Evolutionary conservation across 2,113 vertebrate genomes (phyloP), one percentile per base, ranked within the genome.

Genomic region (Alectura lathami): DNA sequence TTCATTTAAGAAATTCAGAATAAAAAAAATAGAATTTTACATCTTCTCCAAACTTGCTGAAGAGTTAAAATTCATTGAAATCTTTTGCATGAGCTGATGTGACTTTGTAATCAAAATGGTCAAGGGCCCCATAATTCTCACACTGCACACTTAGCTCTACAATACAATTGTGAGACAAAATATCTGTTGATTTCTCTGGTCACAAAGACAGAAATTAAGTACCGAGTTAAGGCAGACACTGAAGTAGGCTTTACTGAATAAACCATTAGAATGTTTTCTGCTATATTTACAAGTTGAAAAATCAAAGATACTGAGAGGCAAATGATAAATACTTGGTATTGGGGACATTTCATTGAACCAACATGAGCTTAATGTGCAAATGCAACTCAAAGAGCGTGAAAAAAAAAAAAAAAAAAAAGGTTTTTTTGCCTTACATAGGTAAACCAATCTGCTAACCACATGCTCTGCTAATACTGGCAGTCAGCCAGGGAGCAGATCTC

Each of bases 401-500:
- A 87, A 88, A 75, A 86, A 94, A 70, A 38, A 47, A 51, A 68
- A 78, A 87, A 88, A 75, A 86, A 94, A 70, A 38, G 43, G 6
- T 60, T 38, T 75, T 77, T 90, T 69, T 85, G 68, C 72, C 83
- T 50, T 20, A 32, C 21, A 27, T 59, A 93, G 69, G 90, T 94
- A 84, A 93, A 85, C 75, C 82, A 92, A 56, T 94, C 96, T 97
- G 95, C 86, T 96, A 78, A 91, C 90, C 94, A 96, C 63, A 97
- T 92, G 95, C 63, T 95, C 75, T 88, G 62, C 84, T 97, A 93
- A 86, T 54, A 36, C 50, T 98, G 97, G 98, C 95, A 53, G 84
- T 29, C 34, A 48, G 96, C 95, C 97, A 98, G 96, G 89, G 83
- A 94, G 87, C 69, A 96, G 96, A 97, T 93, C 94, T 97, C 97